Evolutionary conservation across 2,797 vertebrate genomes (phyloP).

Genomic region (Scolopax bukidnonensis): DNA sequence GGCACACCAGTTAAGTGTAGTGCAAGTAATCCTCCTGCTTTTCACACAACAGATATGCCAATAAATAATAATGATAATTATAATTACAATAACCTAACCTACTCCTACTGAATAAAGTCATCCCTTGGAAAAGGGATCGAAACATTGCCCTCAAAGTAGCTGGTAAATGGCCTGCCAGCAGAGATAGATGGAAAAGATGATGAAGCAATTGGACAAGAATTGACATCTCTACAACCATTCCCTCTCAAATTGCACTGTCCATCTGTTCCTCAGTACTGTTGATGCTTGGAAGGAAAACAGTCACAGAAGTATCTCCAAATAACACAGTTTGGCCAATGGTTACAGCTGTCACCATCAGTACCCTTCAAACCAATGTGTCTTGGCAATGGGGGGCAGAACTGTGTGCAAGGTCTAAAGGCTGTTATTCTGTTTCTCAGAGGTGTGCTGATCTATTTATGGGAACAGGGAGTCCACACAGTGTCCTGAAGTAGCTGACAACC

Average conservation of each 20-base stretch:
- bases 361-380: neutral
- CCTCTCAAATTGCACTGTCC: neutral
- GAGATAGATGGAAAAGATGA: neutral
- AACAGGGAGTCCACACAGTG: neutral
- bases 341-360: neutral
- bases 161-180: neutral
- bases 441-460: neutral
- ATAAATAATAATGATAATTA: no score
- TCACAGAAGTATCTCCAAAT: neutral
- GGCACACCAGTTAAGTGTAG: neutral
- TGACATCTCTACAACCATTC: neutral
- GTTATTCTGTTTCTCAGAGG: neutral
- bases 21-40: neutral
- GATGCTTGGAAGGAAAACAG: neutral
- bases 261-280: neutral
- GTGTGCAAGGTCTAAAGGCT: neutral
- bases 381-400: neutral
- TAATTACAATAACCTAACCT: neutral
- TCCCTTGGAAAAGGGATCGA: neutral
- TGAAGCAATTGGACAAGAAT: neutral
- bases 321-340: neutral
- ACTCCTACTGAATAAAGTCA: neutral
- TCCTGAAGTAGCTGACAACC: neutral
- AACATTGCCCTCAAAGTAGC: neutral
- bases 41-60: no score